Conservation (phyloP, 2,113 vertebrate genomes). For the Tupaia chinensis region DNA sequence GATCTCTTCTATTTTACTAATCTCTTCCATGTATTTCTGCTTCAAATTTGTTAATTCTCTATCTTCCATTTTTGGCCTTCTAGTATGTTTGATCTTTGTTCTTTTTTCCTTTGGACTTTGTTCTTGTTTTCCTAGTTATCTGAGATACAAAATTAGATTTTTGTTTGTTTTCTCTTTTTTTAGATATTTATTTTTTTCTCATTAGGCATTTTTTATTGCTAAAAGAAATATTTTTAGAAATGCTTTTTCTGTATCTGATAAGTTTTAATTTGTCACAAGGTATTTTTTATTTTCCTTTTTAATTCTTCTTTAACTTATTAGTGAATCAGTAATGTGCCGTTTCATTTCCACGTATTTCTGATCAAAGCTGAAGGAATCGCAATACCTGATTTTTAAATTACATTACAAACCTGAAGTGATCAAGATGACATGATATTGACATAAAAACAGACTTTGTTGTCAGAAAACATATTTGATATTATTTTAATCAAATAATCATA, state of each 20-base stretch:
- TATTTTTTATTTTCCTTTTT: not conserved
- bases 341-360: not conserved
- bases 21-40: not conserved
- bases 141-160: not conserved
- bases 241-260: not conserved
- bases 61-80: not conserved
- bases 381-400: too few relatives aligned
- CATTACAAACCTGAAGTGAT: too few relatives aligned
- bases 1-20: not conserved
- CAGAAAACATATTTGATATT: too few relatives aligned
- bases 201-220: not conserved
- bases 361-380: not conserved
- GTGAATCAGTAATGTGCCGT: not conserved
- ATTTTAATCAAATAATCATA: too few relatives aligned
- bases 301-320: not conserved
- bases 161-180: not conserved
- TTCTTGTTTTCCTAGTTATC: not conserved
- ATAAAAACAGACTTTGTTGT: too few relatives aligned
- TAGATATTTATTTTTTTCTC: not conserved
- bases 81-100: not conserved
- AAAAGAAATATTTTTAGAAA: not conserved
- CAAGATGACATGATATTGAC: too few relatives aligned
- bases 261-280: not conserved
- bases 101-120: not conserved
- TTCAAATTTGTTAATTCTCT: not conserved